Evolutionary conservation across 2,113 vertebrate species (phyloP), one percentile per base, ranked within the genome.

Genomic region (Aegypius monachus): DNA sequence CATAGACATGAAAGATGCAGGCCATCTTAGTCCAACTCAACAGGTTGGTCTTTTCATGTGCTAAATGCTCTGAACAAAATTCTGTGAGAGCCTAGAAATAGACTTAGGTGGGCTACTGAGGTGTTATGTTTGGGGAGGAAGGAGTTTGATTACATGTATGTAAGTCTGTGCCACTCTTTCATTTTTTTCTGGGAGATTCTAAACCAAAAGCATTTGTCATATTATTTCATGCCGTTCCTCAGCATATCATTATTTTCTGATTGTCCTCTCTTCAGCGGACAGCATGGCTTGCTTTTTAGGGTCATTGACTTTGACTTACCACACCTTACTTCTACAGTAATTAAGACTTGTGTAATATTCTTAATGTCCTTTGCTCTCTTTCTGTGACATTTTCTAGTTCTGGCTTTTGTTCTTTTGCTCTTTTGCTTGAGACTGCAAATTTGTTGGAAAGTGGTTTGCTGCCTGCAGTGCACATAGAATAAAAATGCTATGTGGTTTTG

Each of bases 241-340:
- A 71, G 55, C 23, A 48, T 45, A 32, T 45, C 32, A 48, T 42
- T 78, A 52, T 45, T 72, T 87, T 88, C 50, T 47, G 50, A 40
- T 31, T 4, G 0, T 53, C 8, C 21, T 63, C 22, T 79, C 62
- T 86, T 43, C 18, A 5, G 4, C 0, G 0, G 62, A 83, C 40
- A 92, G 36, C 42, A 80, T 32, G 48, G 55, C 45, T 86, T 66
- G 31, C 23, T 66, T 88, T 66, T 36, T 78, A 65, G 42, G 48
- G 22, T 50, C 45, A 77, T 20, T 73, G 48, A 82, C 36, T 75
- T 80, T 77, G 55, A 86, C 52, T 63, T 66, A 48, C 29, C 9
- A 40, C 38, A 74, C 50, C 58, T 72, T 75, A 65, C 31, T 73
- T 83, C 40, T 73, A 36, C 42, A 66, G 26, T 70, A 86, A 83